Evolutionary conservation across 2,888 invertebrate genomes (phyloP), one percentile per base, ranked within the genome.

Genomic region (Adela reaumurella): DNA sequence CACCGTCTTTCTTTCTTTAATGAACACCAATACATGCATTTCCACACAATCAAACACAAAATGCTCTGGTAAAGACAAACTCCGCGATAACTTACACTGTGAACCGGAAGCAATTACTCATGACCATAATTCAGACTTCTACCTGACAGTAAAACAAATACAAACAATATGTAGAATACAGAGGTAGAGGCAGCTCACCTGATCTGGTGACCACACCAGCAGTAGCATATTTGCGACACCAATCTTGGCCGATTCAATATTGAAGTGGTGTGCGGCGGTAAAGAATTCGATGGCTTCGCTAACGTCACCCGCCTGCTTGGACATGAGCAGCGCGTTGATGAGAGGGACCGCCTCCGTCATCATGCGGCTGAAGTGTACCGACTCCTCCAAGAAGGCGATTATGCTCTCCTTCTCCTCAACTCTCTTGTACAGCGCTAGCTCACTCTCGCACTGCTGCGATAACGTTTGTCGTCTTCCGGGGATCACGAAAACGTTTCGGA

Each of bases 231-330:
- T 84, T 50, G 84, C 81, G 51, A 94, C 84, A 1, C 92, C 93
- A 29, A 71, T 60, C 56, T 86, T 82, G 2, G 89, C 87, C 47
- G 86, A 86, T 52, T 86, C 83, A n/a, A 93, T 84, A 48, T 88
- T 86, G 61, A 92, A 92, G 54, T 89, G 83, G 60, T 85, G 87
- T 0, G 91, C 90, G 0, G 88, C 84, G 0, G 91, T 90, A 57
- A 97, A 90, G 64, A 96, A 93, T 51, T 92, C 88, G 19, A 97
- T 89, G 0, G 96, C 90, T 65, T 96, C 97, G 48, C 88, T 83
- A 14, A 94, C 90, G 65, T 96, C 96, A 0, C 89, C 83, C 3
- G 87, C 82, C 52, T 84, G 84, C 55, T 85, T 84, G 0, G 90
- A 88, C 64, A 86, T 83, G 11, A 96, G 73, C 60, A 95, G 70